Evolutionary conservation across 1,140 invertebrate species (phyloP).

Genomic region (Eupeodes corollae): DNA sequence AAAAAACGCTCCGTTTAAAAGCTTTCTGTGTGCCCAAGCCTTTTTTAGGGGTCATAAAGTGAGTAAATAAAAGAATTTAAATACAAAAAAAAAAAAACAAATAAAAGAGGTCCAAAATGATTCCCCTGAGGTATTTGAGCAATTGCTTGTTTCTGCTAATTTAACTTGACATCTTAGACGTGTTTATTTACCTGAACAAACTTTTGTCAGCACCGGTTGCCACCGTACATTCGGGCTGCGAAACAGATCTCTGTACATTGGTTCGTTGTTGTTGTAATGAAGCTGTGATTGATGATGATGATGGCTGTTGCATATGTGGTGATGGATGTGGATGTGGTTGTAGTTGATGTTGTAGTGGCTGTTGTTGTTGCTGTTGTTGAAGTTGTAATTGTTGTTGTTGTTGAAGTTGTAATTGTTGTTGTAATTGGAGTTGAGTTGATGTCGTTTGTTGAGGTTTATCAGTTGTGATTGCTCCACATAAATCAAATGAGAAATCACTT

Average conservation of each 20-base stretch:
- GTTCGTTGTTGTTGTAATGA: background rate
- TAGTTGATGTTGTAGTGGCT: background rate
- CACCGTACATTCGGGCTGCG: constrained; percentile 7
- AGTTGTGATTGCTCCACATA: constrained; percentile 1
- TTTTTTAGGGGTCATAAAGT: too few species aligned
- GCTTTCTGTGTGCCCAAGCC: too few species aligned
- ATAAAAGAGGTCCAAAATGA: too few species aligned
- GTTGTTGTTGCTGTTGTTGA: background rate
- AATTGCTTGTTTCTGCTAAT: too few species aligned
- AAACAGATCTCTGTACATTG: constrained; percentile 7
- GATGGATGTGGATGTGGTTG: background rate
- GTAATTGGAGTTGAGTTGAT: constrained; percentile 1
- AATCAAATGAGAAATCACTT: constrained; percentile 12
- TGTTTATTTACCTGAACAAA: constrained; percentile 8
- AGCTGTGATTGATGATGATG: too few species aligned
- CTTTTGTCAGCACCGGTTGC: constrained; percentile 5
- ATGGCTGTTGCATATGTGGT: background rate
- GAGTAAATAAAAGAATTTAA: too few species aligned
- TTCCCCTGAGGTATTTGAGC: background rate
- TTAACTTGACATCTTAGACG: too few species aligned
- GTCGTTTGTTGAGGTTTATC: background rate
- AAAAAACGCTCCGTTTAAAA: too few species aligned
- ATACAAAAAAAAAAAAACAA: too few species aligned
- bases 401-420: background rate
- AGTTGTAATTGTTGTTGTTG: background rate